These are phyloP conservation scores for Watersipora subatra DNA, from an alignment of 1,140 invertebrate species.

Conservation along the genomic window DNA sequence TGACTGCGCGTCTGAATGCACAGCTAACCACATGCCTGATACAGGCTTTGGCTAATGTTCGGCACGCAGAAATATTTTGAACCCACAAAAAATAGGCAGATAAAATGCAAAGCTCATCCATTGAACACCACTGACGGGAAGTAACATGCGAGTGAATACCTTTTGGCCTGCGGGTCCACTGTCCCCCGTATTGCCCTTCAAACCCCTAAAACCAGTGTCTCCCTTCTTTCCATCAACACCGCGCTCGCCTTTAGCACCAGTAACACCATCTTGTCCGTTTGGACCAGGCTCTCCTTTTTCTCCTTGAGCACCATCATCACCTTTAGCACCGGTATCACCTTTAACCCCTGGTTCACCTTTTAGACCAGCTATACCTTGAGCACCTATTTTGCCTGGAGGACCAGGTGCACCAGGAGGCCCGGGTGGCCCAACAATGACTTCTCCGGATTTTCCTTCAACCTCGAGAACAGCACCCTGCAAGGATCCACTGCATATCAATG, in stretches of 20 bases:
- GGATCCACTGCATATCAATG: no score
- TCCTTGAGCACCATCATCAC: not conserved
- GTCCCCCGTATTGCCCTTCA: not conserved
- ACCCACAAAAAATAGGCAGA: no score
- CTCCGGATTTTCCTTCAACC: not conserved
- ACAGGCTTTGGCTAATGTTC: no score
- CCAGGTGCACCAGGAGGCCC: not conserved
- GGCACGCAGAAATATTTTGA: no score
- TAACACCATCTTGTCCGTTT: not conserved
- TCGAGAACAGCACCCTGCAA: not conserved
- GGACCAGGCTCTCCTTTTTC: not conserved
- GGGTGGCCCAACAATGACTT: not conserved
- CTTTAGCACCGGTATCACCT: not conserved
- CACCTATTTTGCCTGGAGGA: not conserved
- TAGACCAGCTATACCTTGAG: not conserved
- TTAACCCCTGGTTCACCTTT: not conserved
- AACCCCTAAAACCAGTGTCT: not conserved
- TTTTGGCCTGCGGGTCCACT: not conserved
- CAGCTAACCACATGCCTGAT: no score
- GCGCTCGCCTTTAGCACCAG: not conserved
- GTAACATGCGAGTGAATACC: no score
- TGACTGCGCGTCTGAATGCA: no score
- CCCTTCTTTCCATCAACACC: not conserved
- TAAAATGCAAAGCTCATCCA: no score
- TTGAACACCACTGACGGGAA: no score